Evolutionary conservation across 2,113 vertebrate genomes (phyloP).

Genomic region (Stomatorhinus ivindoensis): DNA sequence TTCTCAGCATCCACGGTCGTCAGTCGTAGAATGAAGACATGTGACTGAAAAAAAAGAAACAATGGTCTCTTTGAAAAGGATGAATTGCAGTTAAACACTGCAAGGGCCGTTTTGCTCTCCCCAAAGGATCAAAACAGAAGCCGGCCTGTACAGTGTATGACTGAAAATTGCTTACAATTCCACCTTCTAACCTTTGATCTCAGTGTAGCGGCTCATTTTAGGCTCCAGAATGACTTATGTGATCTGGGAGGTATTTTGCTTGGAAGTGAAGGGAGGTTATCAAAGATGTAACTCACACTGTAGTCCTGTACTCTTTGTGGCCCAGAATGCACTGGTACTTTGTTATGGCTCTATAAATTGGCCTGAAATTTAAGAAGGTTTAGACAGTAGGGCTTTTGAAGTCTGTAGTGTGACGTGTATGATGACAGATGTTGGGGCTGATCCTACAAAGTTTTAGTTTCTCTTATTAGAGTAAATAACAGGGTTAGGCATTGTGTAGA

Average conservation of each 20-base stretch:
- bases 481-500: neutral
- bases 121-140: slow-evolving; percentile 2
- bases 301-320: neutral
- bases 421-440: neutral
- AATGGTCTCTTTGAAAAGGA: slow-evolving; percentile 4
- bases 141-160: neutral
- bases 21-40: slow-evolving; percentile 5
- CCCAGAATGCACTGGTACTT: neutral
- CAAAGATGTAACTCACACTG: too few species aligned
- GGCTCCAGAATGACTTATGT: neutral
- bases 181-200: neutral
- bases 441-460: neutral
- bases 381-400: neutral
- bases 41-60: neutral
- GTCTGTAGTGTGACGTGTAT: neutral
- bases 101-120: neutral
- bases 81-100: neutral
- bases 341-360: neutral
- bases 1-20: neutral
- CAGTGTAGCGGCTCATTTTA: neutral
- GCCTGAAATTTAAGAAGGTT: neutral
- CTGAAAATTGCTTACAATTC: too few species aligned
- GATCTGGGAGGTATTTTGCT: neutral
- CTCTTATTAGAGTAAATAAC: neutral
- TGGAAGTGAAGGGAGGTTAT: too few species aligned